Conservation (phyloP, 2,888 invertebrate species). For the Caenorhabditis sp. region DNA sequence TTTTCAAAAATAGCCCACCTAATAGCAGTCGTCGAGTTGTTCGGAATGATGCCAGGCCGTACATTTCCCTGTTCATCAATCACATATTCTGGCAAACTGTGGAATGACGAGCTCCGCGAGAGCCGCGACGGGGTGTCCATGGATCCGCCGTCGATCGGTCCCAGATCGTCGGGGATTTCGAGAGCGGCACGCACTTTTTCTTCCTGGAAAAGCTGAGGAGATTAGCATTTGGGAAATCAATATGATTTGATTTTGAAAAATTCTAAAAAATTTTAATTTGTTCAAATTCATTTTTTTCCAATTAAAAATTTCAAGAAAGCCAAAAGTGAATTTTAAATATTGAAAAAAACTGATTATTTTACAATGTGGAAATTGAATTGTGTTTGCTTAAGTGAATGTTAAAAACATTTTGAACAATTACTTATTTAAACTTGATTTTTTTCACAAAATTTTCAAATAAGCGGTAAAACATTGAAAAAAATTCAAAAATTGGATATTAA, state of each 20-base stretch:
- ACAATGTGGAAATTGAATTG: not conserved
- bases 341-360: not conserved
- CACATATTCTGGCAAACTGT: slow-evolving; percentile 81
- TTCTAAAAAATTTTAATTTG: not conserved
- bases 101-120: slow-evolving; percentile 77
- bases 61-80: slow-evolving; percentile 77
- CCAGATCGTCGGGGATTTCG: slow-evolving; percentile 73
- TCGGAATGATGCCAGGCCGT: slow-evolving; percentile 47
- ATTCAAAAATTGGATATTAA: too few species aligned
- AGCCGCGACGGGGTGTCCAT: slow-evolving; percentile 55
- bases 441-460: slow-evolving; percentile 4
- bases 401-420: not conserved
- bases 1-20: slow-evolving; percentile 18
- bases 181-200: slow-evolving; percentile 78
- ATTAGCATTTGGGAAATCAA: too few species aligned
- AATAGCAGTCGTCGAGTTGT: slow-evolving; percentile 21
- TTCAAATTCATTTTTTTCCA: not conserved
- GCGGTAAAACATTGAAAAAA: too few species aligned
- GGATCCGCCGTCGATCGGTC: slow-evolving; percentile 41
- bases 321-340: too few species aligned
- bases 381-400: not conserved
- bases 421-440: not conserved
- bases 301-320: too few species aligned
- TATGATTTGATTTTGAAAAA: not conserved
- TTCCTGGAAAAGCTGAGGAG: slow-evolving; percentile 64